Evolutionary conservation across 2,888 invertebrate species (phyloP), one percentile per base, ranked within the genome.

Genomic region (Amblyjoppa proteus): DNA sequence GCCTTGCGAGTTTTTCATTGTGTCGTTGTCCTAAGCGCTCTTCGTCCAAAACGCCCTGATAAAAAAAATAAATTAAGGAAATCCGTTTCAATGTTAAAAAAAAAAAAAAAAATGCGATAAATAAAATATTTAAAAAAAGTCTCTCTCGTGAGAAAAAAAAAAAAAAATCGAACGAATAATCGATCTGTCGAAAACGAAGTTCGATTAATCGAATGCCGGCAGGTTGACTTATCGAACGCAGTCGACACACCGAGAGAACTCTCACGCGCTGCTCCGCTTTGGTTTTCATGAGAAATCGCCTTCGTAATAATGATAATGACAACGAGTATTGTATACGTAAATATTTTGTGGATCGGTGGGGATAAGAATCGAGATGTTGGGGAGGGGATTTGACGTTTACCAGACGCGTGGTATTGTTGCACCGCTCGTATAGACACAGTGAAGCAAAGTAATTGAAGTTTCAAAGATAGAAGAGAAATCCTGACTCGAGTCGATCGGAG

Each of bases 341-440:
- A 70, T 28, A 34, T 13, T 28, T 20, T 61, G 61, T 5, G 5
- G 45, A 13, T 45, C 13, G 45, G 61, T 28, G 61, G 61, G 31
- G 31, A 31, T 16, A 5, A 61, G 20, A 58, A 58, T 11, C 25
- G 31, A 61, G 28, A 16, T 58, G 25, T 58, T 58, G 16, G 31
- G 31, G 61, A 61, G 61, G 61, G 61, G 61, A 61, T 61, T 61
- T 61, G 61, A 61, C 61, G 61, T 61, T 61, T 61, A 13, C 31
- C 61, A 28, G 61, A 58, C 61, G 61, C 61, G 61, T 61, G 61
- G 61, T 61, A 13, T 61, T 34, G 16, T 4, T 31, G 11, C 5
- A 61, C 61, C 61, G 61, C 31, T 61, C 1, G 34, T 31, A 16
- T 16, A 61, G 28, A 61, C 31, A 61, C 31, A 16, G 3, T n/a